Percentiles rank a stretch among this genome's conserved stretches.
Conservation (phyloP, 2,113 vertebrate genomes). For the Argyrosomus japonicus region DNA sequence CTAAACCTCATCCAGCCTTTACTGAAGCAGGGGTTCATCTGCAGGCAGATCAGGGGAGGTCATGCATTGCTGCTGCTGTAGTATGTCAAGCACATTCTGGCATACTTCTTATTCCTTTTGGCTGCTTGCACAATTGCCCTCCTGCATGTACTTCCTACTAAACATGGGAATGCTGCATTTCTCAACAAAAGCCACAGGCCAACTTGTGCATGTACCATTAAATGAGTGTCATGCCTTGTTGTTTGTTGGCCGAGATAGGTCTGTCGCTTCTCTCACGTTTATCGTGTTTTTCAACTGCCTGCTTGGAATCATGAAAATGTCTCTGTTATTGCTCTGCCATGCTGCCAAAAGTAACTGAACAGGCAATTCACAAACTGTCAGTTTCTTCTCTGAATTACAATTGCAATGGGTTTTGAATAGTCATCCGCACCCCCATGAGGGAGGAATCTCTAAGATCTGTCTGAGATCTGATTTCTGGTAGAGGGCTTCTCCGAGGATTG, state of each 20-base stretch:
- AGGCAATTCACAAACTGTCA: slow-evolving; percentile 55
- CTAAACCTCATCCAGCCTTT: slow-evolving; percentile 59
- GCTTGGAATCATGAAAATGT: slow-evolving; percentile 17
- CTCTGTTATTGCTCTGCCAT: background rate
- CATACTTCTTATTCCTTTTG: slow-evolving; percentile 35
- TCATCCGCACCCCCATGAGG: slow-evolving; percentile 1
- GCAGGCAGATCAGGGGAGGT: slow-evolving; percentile 49
- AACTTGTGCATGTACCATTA: slow-evolving; percentile 32
- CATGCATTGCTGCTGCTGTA: slow-evolving; percentile 35
- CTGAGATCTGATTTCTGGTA: slow-evolving; percentile 33
- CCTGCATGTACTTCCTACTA: slow-evolving; percentile 32
- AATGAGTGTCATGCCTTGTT: slow-evolving; percentile 22
- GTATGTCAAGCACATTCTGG: slow-evolving; percentile 31
- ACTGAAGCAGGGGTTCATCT: slow-evolving; percentile 33
- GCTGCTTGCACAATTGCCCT: slow-evolving; percentile 41
- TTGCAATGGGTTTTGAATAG: slow-evolving; percentile 16
- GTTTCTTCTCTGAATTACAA: slow-evolving; percentile 21
- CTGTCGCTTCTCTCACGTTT: slow-evolving; percentile 17
- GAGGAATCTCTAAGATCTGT: slow-evolving; percentile 3
- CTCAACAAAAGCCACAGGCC: slow-evolving; percentile 35
- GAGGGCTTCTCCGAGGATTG: slow-evolving; percentile 16
- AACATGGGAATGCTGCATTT: slow-evolving; percentile 30
- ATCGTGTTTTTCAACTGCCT: slow-evolving; percentile 12
- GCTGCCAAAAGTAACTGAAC: slow-evolving; percentile 44
- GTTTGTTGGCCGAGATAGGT: slow-evolving; percentile 17